phyloP scores from a whole-genome alignment of 2,888 invertebrate genomes.

The Altica lythri region DNA sequence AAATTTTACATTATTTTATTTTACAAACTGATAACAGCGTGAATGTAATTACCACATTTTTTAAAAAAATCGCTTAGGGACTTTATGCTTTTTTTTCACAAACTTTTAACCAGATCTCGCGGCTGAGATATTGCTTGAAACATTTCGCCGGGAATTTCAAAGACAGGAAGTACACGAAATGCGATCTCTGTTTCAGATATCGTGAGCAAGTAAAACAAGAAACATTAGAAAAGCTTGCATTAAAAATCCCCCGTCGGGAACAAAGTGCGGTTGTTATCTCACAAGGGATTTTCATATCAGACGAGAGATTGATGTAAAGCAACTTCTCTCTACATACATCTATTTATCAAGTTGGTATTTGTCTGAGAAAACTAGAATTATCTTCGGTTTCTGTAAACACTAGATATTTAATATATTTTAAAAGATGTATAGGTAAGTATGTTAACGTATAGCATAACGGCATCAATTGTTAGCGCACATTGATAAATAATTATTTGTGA shows the following conservation, averaged over 20 bases:
- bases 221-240: constrained; percentile 17
- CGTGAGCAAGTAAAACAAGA: constrained; percentile 12
- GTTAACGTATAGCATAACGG: no score
- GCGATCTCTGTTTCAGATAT: constrained; percentile 9
- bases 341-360: constrained; percentile 2
- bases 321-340: constrained; percentile 14
- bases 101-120: constrained; percentile 11
- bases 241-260: constrained; percentile 17
- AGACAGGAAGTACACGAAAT: constrained; percentile 9
- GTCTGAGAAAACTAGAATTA: no score
- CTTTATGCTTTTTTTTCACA: neutral
- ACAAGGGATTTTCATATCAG: constrained; percentile 26
- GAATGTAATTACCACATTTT: neutral
- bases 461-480: no score
- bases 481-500: no score
- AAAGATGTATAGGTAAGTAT: no score
- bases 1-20: no score
- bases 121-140: constrained; percentile 4
- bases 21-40: neutral
- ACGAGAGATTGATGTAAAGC: constrained; percentile 24
- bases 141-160: constrained; percentile 9
- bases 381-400: no score
- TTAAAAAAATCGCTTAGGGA: neutral
- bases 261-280: constrained; percentile 21
- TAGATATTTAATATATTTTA: no score